These are phyloP conservation scores for Pterois miles DNA, from an alignment of 2,797 vertebrate genomes.

Conservation along the genomic window DNA sequence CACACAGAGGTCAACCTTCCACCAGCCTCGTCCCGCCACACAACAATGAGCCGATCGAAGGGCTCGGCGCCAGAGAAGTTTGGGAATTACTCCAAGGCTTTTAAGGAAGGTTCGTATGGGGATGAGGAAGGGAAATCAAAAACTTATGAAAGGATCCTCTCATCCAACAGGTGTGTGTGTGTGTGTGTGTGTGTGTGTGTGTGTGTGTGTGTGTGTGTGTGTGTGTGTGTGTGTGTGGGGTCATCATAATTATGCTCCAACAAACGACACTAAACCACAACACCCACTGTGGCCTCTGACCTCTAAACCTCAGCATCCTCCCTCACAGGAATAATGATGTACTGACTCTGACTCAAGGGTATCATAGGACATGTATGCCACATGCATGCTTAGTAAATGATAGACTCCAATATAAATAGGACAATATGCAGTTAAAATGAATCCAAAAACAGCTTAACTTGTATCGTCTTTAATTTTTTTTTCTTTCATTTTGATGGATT, in stretches of 20 bases:
- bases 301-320: slow-evolving; percentile 23
- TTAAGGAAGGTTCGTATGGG: slow-evolving; percentile 13
- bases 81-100: slow-evolving; percentile 6
- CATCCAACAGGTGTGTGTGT: background rate
- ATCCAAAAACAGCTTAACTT: background rate
- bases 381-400: background rate
- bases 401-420: background rate
- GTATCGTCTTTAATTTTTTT: background rate
- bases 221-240: background rate
- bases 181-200: background rate
- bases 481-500: background rate
- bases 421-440: background rate
- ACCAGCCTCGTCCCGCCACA: background rate
- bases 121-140: slow-evolving; percentile 6
- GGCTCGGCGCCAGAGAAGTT: slow-evolving; percentile 10
- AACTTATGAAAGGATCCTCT: background rate
- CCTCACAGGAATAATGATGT: slow-evolving; percentile 18
- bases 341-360: background rate
- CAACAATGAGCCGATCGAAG: slow-evolving; percentile 15
- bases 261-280: background rate
- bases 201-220: background rate
- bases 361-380: background rate
- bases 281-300: slow-evolving; percentile 1
- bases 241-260: slow-evolving; percentile 14
- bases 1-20: slow-evolving; percentile 29